Percentiles rank a stretch among this genome's conserved stretches.
Conservation (phyloP, 2,113 vertebrate genomes). For the Chloropsis cyanopogon region DNA sequence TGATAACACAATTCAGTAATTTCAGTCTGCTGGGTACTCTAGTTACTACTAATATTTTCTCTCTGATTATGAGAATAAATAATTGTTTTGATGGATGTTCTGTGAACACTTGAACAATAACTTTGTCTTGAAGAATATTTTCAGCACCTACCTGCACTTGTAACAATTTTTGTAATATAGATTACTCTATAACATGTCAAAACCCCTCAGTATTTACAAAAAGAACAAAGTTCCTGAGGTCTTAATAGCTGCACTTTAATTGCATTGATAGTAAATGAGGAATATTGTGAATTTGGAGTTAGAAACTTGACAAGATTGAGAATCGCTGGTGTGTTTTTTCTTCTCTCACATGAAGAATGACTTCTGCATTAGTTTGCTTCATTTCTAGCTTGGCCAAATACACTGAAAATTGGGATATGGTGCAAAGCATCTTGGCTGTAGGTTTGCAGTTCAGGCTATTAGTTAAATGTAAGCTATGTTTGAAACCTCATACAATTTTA, state of each 20-base stretch:
- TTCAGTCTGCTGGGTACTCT: neutral
- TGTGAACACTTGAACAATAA: neutral
- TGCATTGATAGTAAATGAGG: neutral
- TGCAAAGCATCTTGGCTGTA: neutral
- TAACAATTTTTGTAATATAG: neutral
- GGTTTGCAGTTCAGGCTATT: neutral
- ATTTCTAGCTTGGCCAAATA: neutral
- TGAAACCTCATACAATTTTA: conserved; percentile 2
- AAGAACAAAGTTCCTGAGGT: neutral
- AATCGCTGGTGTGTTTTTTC: neutral
- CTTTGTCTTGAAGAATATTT: neutral
- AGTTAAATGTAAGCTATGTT: neutral
- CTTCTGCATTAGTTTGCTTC: neutral
- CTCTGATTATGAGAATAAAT: neutral
- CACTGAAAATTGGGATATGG: neutral
- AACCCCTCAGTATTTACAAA: neutral
- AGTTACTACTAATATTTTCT: neutral
- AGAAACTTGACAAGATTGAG: neutral
- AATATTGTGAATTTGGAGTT: neutral
- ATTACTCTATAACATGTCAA: neutral
- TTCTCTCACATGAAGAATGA: neutral
- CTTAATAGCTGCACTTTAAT: neutral
- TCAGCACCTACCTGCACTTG: neutral
- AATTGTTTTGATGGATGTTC: neutral
- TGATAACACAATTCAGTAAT: neutral